Base-by-base conservation (phyloP, 2,888 invertebrate species). In the Caenorhabditis sp. region DNA sequence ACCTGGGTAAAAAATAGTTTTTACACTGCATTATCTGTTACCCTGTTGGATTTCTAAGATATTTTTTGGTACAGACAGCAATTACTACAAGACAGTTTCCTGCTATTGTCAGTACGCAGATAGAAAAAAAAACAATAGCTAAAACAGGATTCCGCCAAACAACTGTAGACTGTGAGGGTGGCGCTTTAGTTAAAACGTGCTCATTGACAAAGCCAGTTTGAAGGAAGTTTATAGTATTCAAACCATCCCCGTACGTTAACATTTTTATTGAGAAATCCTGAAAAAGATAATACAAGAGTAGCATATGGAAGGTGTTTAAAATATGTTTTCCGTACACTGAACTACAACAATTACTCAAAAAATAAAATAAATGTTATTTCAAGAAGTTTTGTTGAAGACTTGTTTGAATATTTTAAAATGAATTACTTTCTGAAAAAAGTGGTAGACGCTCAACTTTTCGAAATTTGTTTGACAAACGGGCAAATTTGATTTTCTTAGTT, bases 1-100 rank as follows among this genome's bases (percentile, higher is more conserved):
- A 98, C 93, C 90, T 88, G 68, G 32, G 32, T n/a, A 32, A 40
- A 13, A 11, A 13, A 2, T 13, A 40, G 11, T 40, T 40, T 6
- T 40, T 40, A 40, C 4, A 32, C 32, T 32, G 32, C n/a, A 26
- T 8, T 37, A 22, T 68, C n/a, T 55, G 22, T 47, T 37, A 85
- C 87, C 98, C 98, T 8, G 98, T 98, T 9, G 98, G 96, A 11
- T 97, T 97, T 92, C 98, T 96, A 5, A 99, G 94, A 91, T 97
- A 97, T 22, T 97, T 94, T 92, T 98, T 98, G 22, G 96, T 94
- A 37, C 96, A 94, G 9, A 98, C 98, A 0, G 98, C 98, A 62
- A 96, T 93, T 80, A 98, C 97, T 15, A 98, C 98, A 64, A 98
- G 94, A 91, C 95, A 95, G 92, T 99, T 99, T 71, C 98, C 98